Base-by-base conservation (phyloP, 64 coral and sea anemone species). In the Stylophora pistillata region DNA sequence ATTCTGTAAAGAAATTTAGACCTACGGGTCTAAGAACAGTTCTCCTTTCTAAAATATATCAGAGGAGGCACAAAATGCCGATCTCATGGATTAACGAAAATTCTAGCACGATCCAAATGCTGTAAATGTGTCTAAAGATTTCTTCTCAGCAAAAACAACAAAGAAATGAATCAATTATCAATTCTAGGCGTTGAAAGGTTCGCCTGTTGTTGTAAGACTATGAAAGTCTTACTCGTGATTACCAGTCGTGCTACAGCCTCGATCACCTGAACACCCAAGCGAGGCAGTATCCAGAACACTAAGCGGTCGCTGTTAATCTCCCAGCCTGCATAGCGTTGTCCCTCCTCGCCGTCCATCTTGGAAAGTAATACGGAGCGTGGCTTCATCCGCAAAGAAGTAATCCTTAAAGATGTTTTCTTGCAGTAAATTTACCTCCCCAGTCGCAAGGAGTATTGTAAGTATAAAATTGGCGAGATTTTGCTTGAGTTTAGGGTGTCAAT, bases 291-390 rank as follows among this genome's bases (percentile, higher is more conserved):
- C 95, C 91, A 93, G 18, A 69, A 84, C 77, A 10, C 94, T 57
- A 34, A 18, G 78, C 86, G 55, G 74, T 55, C 53, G 11, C 15
- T 73, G 58, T 12, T 74, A 89, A 71, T 92, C 65, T 82, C 90
- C 91, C 95, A 87, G 74, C 32, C 18, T 93, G 9, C 95, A 32
- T 72, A 87, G 80, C 58, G 56, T 14, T 12, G 61, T 90, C 56
- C 59, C 88, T 89, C 88, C 91, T 82, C 87, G 87, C 88, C 95
- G 91, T 89, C 95, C 95, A 97, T 97, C 95, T 97, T 95, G 88
- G 76, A 93, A 90, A 81, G 62, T 54, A 64, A 73, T 77, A 57
- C 79, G 84, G 87, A 88, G 83, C 80, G 71, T 91, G 68, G 69
- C 33, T 30, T 27, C 21, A 21, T 79, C 34, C 54, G 52, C 30